Conservation (phyloP, 2,888 invertebrate genomes). For the Ophion ellenae region DNA sequence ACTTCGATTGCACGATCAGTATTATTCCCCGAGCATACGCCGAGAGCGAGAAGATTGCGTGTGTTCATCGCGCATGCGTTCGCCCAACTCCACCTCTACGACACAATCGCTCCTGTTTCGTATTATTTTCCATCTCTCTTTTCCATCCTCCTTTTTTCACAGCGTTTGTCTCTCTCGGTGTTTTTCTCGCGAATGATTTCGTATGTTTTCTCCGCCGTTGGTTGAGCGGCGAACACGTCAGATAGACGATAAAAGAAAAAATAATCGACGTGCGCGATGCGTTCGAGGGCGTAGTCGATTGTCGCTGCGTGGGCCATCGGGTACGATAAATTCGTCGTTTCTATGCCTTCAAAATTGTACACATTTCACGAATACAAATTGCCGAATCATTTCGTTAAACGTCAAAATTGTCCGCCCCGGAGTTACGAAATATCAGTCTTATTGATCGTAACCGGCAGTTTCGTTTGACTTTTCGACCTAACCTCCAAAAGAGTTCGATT, state of each 20-base stretch:
- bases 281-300: slow-evolving; percentile 39
- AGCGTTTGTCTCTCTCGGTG: slow-evolving; percentile 20
- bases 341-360: background rate
- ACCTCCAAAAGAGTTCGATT: slow-evolving; percentile 52
- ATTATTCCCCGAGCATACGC: background rate
- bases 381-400: background rate
- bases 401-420: background rate
- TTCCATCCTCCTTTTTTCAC: background rate
- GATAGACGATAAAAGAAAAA: slow-evolving; percentile 29
- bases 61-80: background rate
- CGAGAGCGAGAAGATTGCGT: background rate
- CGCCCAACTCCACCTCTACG: background rate
- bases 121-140: background rate
- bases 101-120: background rate
- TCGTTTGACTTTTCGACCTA: slow-evolving; percentile 26
- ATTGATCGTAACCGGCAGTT: background rate
- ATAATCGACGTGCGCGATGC: background rate
- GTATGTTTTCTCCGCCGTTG: slow-evolving; percentile 15
- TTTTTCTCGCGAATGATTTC: slow-evolving; percentile 48
- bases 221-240: slow-evolving; percentile 44
- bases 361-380: too few species aligned
- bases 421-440: background rate
- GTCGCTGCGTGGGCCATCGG: background rate
- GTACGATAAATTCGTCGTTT: slow-evolving; percentile 17
- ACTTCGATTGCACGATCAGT: background rate